These are phyloP conservation scores for Nesogale talazaci DNA, from an alignment of 2,113 vertebrate genomes.

Conservation along the genomic window DNA sequence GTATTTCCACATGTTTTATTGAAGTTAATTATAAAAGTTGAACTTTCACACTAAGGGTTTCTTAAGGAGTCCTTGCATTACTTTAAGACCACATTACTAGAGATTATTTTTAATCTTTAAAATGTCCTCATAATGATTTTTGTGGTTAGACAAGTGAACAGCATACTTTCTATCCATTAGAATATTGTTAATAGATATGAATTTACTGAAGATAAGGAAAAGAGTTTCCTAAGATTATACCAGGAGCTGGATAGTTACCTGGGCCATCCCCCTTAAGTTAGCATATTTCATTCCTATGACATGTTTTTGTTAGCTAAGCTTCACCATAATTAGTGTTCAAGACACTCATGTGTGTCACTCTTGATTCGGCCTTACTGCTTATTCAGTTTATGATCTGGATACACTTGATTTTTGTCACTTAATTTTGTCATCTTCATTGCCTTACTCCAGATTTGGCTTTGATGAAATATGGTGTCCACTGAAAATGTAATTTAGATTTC, in stretches of 20 bases:
- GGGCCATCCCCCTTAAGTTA: not conserved
- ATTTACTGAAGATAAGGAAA: not conserved
- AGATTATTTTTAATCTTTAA: not conserved
- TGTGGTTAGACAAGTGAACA: not conserved
- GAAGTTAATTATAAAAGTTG: not conserved
- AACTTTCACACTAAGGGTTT: not conserved
- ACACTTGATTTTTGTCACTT: not conserved
- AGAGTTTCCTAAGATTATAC: not conserved
- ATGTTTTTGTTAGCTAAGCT: not conserved
- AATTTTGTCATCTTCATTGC: not conserved
- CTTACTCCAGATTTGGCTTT: not conserved
- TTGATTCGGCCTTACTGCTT: not conserved
- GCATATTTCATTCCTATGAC: not conserved
- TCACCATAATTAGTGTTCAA: not conserved
- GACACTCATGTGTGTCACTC: not conserved
- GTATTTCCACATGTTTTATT: not conserved
- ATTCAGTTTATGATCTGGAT: not conserved
- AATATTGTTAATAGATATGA: not conserved
- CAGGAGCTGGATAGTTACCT: not conserved
- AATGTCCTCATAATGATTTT: not conserved
- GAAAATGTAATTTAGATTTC: not conserved
- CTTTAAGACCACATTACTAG: not conserved
- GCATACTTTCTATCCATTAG: not conserved
- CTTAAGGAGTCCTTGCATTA: not conserved
- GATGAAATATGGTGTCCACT: not conserved